Percentiles rank a stretch among this genome's conserved stretches.
Conservation (phyloP, 2,797 vertebrate genomes). For the Sparus aurata region DNA sequence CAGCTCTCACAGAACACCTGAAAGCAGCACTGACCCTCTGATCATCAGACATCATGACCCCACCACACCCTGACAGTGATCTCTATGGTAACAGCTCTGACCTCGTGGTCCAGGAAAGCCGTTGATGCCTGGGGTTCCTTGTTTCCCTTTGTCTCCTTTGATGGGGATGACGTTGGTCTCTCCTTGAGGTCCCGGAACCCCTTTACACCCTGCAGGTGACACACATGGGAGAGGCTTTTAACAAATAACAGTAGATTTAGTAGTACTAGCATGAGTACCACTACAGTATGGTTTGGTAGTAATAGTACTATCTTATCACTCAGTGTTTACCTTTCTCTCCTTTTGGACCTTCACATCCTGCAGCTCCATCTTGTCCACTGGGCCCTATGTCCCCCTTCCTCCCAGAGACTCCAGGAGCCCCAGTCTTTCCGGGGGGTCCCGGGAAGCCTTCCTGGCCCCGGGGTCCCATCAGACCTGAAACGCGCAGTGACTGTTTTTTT, state of each 20-base stretch:
- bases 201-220: constrained; percentile 66
- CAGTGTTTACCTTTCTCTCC: constrained; percentile 79
- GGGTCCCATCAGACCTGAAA: constrained; percentile 68
- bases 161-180: constrained; percentile 13
- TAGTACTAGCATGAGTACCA: neutral
- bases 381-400: constrained; percentile 63
- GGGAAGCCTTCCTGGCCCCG: constrained; percentile 49
- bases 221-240: neutral
- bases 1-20: neutral
- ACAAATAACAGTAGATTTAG: neutral
- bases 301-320: too few relatives aligned
- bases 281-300: neutral
- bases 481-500: neutral
- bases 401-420: constrained; percentile 57
- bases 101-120: constrained; percentile 80
- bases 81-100: constrained; percentile 39
- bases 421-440: constrained; percentile 57
- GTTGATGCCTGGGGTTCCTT: constrained; percentile 41
- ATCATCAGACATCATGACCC: neutral
- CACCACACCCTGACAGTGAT: neutral
- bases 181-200: constrained; percentile 65
- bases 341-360: constrained; percentile 72
- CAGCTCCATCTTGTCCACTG: constrained; percentile 58
- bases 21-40: neutral
- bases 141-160: constrained; percentile 65